Base-by-base conservation (phyloP, 2,888 invertebrate species). In the Drosophila hamatofila region DNA sequence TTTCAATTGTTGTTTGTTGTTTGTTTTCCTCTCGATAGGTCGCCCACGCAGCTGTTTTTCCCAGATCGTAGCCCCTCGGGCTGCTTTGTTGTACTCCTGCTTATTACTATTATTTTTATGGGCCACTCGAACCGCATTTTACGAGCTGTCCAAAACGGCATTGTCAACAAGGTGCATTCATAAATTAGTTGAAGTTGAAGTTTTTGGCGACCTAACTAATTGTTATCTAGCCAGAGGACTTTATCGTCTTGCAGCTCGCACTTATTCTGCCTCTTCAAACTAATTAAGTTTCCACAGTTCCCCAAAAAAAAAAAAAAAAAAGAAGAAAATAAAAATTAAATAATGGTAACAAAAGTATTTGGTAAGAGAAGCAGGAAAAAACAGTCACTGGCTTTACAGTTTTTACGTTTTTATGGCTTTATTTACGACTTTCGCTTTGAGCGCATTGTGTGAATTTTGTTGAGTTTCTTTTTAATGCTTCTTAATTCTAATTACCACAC, bases 401-500 rank as follows among this genome's bases (percentile, higher is more conserved):
- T 54, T 54, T 54, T 72, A 86, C 86, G 70, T 74, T 77, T 77
- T 85, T 86, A 85, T 86, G 80, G 75, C 81, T 73, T 83, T 86
- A 88, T 86, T 86, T 86, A 86, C 85, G 85, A 86, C 79, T 75
- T 72, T 71, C 61, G 57, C 67, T 69, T 67, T 68, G 75, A 78
- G 63, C 61, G 69, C 72, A 86, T 81, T 84, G 88, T 84, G 85
- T 84, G 85, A 82, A 88, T 74, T 79, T 76, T 68, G 73, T 71
- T 68, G 75, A 78, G 76, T 78, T 78, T 81, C 70, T 81, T 82
- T 87, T 84, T 87, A 84, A 84, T 84, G 81, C 79, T 78, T 84
- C 88, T 84, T 85, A 81, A 84, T 84, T 87, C 88, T 84, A 87
- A 84, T 84, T 87, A 84, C 84, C 88, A 79, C 84, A 82, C 85